phyloP scores from a whole-genome alignment of 2,113 vertebrate species.

The Desmodus rotundus region DNA sequence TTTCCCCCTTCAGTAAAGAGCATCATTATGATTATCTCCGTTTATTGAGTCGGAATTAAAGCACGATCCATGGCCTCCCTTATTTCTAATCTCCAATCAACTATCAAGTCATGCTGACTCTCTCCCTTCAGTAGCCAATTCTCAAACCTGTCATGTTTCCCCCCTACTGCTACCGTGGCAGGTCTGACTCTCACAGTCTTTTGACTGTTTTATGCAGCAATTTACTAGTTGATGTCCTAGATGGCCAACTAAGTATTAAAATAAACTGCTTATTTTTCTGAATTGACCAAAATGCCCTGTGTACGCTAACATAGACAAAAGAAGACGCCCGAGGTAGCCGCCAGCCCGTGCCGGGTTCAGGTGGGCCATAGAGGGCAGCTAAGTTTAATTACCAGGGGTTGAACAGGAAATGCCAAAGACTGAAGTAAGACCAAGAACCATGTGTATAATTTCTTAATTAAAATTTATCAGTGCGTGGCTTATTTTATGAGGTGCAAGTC shows the following conservation, averaged over 20 bases:
- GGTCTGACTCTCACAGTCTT: not conserved
- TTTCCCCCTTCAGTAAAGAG: not conserved
- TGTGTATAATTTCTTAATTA: not conserved
- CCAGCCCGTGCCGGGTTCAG: not conserved
- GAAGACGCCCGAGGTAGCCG: not conserved
- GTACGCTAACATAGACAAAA: not conserved
- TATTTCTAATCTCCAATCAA: not conserved
- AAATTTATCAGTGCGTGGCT: not conserved
- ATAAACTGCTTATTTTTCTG: conserved; percentile 2
- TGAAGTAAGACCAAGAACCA: not conserved
- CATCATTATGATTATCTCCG: not conserved
- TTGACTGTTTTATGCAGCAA: not conserved
- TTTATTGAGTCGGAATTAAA: not conserved
- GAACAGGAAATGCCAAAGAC: not conserved
- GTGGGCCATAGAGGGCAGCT: not conserved
- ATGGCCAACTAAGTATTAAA: not conserved
- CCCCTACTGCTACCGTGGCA: not conserved
- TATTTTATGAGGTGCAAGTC: not conserved
- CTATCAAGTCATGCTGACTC: not conserved
- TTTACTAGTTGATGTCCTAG: not conserved
- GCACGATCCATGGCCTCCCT: not conserved
- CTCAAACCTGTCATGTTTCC: not conserved
- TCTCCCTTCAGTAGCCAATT: not conserved
- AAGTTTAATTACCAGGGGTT: not conserved
- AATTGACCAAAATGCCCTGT: not conserved